Evolutionary conservation across 2,113 vertebrate species (phyloP).

Genomic region (Chascanopsetta lugubris): DNA sequence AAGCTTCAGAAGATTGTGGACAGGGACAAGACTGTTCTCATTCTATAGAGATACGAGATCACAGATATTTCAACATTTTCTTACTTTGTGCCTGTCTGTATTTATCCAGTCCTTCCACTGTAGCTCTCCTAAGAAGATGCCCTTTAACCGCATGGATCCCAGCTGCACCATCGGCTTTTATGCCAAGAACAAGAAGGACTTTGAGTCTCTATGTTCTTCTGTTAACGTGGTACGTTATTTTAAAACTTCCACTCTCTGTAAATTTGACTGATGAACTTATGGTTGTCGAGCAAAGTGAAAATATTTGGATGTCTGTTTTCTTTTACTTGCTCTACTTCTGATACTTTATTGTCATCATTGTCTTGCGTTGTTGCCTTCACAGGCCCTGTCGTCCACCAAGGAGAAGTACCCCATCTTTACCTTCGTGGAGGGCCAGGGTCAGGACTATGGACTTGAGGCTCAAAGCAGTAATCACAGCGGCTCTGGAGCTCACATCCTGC

Average conservation of each 20-base stretch:
- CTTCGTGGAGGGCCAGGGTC: conserved; percentile 86
- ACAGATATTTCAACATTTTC: background rate
- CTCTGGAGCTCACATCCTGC: conserved; percentile 69
- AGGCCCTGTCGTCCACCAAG: conserved; percentile 85
- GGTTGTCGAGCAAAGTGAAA: background rate
- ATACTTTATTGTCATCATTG: background rate
- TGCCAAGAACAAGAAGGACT: conserved; percentile 84
- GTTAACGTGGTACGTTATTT: conserved; percentile 83
- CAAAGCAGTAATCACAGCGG: conserved; percentile 73
- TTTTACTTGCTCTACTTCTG: no score
- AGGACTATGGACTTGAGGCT: conserved; percentile 85
- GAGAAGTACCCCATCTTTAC: conserved; percentile 93
- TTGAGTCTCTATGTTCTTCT: conserved; percentile 85
- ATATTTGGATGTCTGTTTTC: no score
- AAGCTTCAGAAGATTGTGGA: background rate
- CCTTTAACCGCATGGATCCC: conserved; percentile 90
- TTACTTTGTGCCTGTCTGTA: background rate
- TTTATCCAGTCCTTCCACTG: conserved; percentile 88
- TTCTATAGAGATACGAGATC: background rate
- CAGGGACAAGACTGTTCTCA: background rate
- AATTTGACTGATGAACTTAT: background rate
- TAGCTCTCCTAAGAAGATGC: conserved; percentile 90
- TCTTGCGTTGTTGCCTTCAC: conserved; percentile 9
- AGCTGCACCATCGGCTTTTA: conserved; percentile 94
- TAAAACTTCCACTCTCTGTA: background rate